These are phyloP conservation scores for Pseudorhiza aurosa DNA, from an alignment of 30 jellyfish, hydroid and myxozoan genomes.

Conservation along the genomic window DNA sequence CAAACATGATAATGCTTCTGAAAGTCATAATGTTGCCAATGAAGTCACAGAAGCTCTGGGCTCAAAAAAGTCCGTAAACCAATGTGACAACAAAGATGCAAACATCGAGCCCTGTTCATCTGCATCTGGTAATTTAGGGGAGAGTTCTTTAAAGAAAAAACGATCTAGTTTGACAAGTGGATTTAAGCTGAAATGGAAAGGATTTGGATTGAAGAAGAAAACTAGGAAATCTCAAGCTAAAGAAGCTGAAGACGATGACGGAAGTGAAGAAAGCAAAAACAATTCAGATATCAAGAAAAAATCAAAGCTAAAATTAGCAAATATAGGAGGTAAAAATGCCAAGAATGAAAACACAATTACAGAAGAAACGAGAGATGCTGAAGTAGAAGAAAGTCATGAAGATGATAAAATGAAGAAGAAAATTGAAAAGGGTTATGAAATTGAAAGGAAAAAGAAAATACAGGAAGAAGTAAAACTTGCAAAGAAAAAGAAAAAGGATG, in stretches of 20 bases:
- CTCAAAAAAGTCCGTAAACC: too few relatives aligned
- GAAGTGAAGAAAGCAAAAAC: conserved; percentile 1
- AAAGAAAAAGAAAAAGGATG: neutral
- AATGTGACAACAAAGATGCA: too few relatives aligned
- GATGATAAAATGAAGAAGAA: neutral
- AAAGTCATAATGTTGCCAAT: too few relatives aligned
- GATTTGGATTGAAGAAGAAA: conserved; percentile 22
- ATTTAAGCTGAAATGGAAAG: conserved; percentile 1
- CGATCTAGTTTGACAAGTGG: neutral
- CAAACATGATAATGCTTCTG: too few relatives aligned
- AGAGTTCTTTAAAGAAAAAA: neutral
- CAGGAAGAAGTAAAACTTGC: neutral
- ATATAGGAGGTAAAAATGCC: too few relatives aligned
- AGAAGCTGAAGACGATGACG: neutral
- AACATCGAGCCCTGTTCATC: neutral
- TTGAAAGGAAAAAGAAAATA: neutral
- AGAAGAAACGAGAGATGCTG: neutral
- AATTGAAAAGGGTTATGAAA: neutral
- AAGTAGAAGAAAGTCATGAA: neutral
- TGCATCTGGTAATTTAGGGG: neutral
- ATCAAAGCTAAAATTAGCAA: too few relatives aligned
- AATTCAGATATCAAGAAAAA: too few relatives aligned
- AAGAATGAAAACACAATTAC: too few relatives aligned
- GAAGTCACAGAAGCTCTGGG: too few relatives aligned
- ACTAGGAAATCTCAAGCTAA: neutral